phyloP scores from a whole-genome alignment of 2,113 vertebrate species.

The Thunnus maccoyii region DNA sequence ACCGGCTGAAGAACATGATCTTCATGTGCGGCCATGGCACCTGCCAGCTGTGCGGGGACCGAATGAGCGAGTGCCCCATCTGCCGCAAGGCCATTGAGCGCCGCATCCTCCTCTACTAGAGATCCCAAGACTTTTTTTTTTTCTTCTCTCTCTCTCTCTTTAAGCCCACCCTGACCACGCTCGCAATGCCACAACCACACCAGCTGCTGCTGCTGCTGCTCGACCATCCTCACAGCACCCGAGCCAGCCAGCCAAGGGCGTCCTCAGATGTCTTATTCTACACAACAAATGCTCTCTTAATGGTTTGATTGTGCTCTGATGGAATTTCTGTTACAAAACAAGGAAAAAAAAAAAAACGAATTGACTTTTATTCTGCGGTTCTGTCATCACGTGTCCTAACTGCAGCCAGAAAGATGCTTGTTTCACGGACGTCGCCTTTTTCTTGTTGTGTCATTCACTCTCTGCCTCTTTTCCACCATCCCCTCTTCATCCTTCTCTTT shows the following conservation, averaged over 20 bases:
- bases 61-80: conserved; percentile 99
- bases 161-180: conserved; percentile 36
- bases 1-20: conserved; percentile 99
- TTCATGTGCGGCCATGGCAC: conserved; percentile 99
- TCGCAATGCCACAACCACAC: conserved; percentile 47
- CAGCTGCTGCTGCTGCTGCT: conserved; percentile 61
- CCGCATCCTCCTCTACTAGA: conserved; percentile 96
- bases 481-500: not conserved
- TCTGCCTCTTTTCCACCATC: not conserved
- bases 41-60: conserved; percentile 97
- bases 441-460: not conserved
- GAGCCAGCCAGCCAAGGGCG: conserved; percentile 53
- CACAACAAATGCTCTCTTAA: conserved; percentile 38
- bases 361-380: conserved; percentile 36
- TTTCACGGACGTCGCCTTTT: not conserved
- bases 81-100: conserved; percentile 99
- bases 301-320: conserved; percentile 42
- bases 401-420: conserved; percentile 31
- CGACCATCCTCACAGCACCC: conserved; percentile 52
- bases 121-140: not conserved
- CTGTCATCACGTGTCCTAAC: conserved; percentile 13
- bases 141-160: not conserved
- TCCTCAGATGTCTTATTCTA: conserved; percentile 58
- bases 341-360: conserved; percentile 16
- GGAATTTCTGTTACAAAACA: conserved; percentile 66